Evolutionary conservation across 2,113 vertebrate genomes (phyloP).

Genomic region (Kobus ellipsiprymnus): DNA sequence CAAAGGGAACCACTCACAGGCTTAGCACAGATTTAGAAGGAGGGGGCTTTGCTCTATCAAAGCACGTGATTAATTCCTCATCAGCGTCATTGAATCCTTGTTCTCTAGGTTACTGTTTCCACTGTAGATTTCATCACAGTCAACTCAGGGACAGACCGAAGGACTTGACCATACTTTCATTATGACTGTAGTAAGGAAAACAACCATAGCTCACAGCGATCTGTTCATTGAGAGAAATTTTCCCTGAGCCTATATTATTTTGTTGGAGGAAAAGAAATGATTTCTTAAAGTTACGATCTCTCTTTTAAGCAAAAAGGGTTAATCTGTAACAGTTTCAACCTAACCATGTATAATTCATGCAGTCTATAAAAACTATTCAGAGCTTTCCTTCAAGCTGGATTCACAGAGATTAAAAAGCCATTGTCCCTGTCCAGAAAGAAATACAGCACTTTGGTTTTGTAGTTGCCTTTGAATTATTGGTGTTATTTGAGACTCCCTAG

Average conservation of each 20-base stretch:
- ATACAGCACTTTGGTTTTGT: neutral
- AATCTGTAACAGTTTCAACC: neutral
- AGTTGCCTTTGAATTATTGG: neutral
- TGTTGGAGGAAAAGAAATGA: neutral
- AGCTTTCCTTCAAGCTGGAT: neutral
- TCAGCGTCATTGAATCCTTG: neutral
- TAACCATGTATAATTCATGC: neutral
- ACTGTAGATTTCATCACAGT: neutral
- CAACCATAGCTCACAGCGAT: neutral
- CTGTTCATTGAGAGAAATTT: neutral
- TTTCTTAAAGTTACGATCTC: neutral
- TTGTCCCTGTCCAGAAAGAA: neutral
- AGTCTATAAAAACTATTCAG: neutral
- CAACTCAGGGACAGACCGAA: neutral
- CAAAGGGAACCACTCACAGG: neutral
- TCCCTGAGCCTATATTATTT: neutral
- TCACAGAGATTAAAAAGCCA: neutral
- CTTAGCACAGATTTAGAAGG: neutral
- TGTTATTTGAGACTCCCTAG: neutral
- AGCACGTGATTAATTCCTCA: slow-evolving; percentile 18
- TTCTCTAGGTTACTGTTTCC: slow-evolving; percentile 1
- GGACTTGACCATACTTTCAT: neutral
- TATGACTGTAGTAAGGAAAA: neutral
- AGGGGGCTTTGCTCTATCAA: neutral
- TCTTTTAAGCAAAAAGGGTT: neutral